Percentiles rank a stretch among this genome's conserved stretches.
phyloP scores from a whole-genome alignment of 2,797 vertebrate genomes.

The Oryzias sinensis region DNA sequence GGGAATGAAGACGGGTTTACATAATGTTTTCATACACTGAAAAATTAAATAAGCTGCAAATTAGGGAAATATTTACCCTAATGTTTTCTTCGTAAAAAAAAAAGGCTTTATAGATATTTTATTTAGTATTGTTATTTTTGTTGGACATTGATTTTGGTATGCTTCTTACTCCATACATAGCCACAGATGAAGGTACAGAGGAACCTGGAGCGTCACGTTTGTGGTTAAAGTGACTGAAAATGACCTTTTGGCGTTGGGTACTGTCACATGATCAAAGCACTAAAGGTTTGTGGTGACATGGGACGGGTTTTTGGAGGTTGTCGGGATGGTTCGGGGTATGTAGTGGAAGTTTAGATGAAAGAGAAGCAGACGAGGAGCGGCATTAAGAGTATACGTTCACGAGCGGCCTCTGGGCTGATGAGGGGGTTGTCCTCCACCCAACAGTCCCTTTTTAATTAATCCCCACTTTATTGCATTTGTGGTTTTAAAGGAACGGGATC shows the following conservation, averaged over 20 bases:
- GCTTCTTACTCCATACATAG: conserved; percentile 16
- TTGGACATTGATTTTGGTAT: conserved; percentile 20
- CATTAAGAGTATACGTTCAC: not conserved
- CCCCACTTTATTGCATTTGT: not conserved
- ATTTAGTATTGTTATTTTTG: not conserved
- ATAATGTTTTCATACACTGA: too few species aligned
- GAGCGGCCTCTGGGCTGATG: conserved; percentile 12
- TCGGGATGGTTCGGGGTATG: conserved; percentile 55
- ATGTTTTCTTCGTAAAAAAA: too few species aligned
- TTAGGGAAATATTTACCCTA: too few species aligned
- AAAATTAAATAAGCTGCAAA: too few species aligned
- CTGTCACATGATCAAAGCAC: not conserved
- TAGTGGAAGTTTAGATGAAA: conserved; percentile 38
- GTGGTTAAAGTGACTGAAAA: conserved; percentile 6
- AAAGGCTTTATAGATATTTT: not conserved
- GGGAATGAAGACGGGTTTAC: too few species aligned
- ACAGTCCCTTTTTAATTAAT: conserved; percentile 4
- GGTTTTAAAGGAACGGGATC: conserved; percentile 5
- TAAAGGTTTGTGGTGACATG: conserved; percentile 2
- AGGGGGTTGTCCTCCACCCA: conserved; percentile 8
- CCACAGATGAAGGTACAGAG: not conserved
- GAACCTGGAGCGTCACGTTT: not conserved
- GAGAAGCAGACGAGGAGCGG: not conserved
- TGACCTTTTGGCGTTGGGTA: not conserved
- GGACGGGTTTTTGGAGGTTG: conserved; percentile 61